Evolutionary conservation across 1,140 invertebrate genomes (phyloP), one percentile per base, ranked within the genome.

Genomic region (Lasioglossum baleicum): DNA sequence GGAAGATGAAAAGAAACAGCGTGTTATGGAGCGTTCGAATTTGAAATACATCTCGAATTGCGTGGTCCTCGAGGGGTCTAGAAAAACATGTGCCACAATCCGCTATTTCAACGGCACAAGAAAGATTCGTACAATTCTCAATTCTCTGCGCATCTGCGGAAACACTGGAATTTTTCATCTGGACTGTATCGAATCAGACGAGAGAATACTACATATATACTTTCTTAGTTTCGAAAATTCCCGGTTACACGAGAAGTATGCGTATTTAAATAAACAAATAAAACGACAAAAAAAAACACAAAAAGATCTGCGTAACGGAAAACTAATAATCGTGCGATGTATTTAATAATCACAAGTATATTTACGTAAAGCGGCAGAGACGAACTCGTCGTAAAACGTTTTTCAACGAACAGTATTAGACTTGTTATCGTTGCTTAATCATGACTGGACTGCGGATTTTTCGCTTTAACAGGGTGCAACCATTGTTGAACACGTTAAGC

Each of bases 341-440:
- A 75, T 67, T 26, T 26, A 60, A 61, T 75, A 68, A 75, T 80
- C 26, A 44, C 31, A 56, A 26, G 64, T 31, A 67, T 56, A 61
- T 68, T 68, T 44, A 51, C 61, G 26, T 75, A 61, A 80, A 75
- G 73, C 51, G 42, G 31, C 56, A 58, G 63, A 51, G 40, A 53
- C 48, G 31, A 44, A 67, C 31, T 61, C 56, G 75, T 83, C 56
- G 35, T 66, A 72, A 71, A 64, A 64, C 40, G 44, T 56, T 73
- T 73, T 79, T 70, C 82, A 68, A 22, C 26, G 56, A 75, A 86
- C 85, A 86, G 84, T 86, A 86, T 86, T 86, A 86, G 58, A 60
- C 76, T 78, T 69, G 72, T 72, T 80, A 81, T 86, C 73, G 77
- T 86, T 86, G 81, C 85, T 86, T 83, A 79, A 51, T 82, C 31